Evolutionary conservation across 1,140 invertebrate genomes (phyloP).

Genomic region (Cylas formicarius): DNA sequence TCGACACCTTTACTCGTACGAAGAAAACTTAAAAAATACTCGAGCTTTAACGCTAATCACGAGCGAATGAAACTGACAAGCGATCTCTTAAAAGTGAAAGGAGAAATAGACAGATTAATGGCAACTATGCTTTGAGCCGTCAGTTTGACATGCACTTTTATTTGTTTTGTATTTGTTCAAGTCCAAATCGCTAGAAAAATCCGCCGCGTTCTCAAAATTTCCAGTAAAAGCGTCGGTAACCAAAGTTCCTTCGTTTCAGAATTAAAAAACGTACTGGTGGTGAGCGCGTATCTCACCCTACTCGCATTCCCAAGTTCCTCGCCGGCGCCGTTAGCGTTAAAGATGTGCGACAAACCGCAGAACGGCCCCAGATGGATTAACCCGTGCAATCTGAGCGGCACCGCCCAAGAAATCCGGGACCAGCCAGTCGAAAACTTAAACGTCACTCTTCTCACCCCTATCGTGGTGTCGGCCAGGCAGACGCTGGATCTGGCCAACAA

Average conservation of each 20-base stretch:
- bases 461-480: constrained; percentile 27
- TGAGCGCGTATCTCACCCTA: constrained; percentile 32
- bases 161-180: no score
- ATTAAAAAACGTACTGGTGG: constrained; percentile 32
- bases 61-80: no score
- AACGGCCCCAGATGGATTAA: constrained; percentile 46
- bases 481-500: constrained; percentile 45
- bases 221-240: no score
- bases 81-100: no score
- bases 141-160: no score
- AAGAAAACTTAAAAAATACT: no score
- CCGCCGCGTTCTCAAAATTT: no score
- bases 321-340: constrained; percentile 16
- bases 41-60: no score
- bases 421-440: constrained; percentile 38
- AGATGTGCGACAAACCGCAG: constrained; percentile 11
- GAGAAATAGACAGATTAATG: no score
- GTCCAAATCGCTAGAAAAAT: no score
- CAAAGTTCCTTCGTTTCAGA: constrained; percentile 31
- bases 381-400: constrained; percentile 44
- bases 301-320: constrained; percentile 22
- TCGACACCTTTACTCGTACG: no score
- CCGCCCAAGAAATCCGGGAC: constrained; percentile 13
- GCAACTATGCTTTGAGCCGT: no score
- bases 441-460: constrained; percentile 32